Evolutionary conservation across 2,113 vertebrate genomes (phyloP).

Genomic region (Megaceryle maxima): DNA sequence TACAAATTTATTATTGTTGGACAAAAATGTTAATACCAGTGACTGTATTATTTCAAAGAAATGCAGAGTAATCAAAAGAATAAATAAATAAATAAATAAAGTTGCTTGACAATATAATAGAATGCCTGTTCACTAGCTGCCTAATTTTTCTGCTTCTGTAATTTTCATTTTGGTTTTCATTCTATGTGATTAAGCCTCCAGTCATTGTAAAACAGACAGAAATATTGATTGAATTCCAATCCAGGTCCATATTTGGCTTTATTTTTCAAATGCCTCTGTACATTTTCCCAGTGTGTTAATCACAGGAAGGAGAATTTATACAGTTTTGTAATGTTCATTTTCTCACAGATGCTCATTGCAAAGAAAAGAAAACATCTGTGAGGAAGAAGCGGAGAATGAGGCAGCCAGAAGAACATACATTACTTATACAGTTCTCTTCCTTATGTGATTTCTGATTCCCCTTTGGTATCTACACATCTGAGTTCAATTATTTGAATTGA

Average conservation of each 20-base stretch:
- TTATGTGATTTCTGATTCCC: not conserved
- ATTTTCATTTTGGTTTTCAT: not conserved
- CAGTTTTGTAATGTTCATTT: not conserved
- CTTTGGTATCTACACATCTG: not conserved
- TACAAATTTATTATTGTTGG: not conserved
- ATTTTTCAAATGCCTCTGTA: not conserved
- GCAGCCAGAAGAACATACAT: not conserved
- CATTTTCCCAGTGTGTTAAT: not conserved
- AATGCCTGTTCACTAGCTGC: not conserved
- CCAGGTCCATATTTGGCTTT: not conserved
- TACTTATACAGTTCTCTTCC: not conserved
- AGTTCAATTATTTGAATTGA: not conserved
- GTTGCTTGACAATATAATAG: not conserved
- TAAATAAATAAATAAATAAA: no score
- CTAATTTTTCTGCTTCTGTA: not conserved
- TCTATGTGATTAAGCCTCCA: not conserved
- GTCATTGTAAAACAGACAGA: not conserved
- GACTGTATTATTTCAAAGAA: not conserved
- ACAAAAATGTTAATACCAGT: not conserved
- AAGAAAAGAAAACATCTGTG: conserved; percentile 22
- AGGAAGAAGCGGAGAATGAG: not conserved
- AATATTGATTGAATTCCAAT: not conserved
- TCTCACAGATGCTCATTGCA: not conserved
- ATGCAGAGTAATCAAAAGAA: not conserved
- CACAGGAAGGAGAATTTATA: not conserved